Conservation (phyloP, 2,113 vertebrate species). For the Boleophthalmus pectinirostris region DNA sequence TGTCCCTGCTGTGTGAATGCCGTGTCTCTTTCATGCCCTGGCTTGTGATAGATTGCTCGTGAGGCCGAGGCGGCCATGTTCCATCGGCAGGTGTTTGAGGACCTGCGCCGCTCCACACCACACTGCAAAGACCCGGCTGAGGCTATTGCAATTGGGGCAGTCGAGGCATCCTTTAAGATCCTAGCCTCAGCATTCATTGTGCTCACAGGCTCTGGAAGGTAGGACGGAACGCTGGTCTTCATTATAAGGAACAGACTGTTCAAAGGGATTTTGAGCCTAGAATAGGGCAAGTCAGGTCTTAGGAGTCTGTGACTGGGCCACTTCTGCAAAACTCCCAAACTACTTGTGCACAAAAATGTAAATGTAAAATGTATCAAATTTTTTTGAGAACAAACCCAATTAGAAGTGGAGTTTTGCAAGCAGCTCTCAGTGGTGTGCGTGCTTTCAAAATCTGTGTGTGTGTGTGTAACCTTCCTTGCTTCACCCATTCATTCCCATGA, state of each 20-base stretch:
- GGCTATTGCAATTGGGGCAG: slow-evolving; percentile 94
- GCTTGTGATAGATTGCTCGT: slow-evolving; percentile 88
- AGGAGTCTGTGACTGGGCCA: slow-evolving; percentile 20
- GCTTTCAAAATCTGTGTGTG: neutral
- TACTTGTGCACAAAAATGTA: neutral
- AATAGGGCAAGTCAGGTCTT: slow-evolving; percentile 70
- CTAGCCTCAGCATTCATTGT: slow-evolving; percentile 93
- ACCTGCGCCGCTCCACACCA: slow-evolving; percentile 89
- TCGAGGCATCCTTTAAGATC: slow-evolving; percentile 98
- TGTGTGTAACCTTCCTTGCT: slow-evolving; percentile 10
- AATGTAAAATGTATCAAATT: neutral
- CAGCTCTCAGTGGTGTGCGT: slow-evolving; percentile 43
- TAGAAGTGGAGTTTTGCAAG: slow-evolving; percentile 40
- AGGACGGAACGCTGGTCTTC: slow-evolving; percentile 71
- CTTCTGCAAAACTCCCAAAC: slow-evolving; percentile 46
- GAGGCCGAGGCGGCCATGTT: slow-evolving; percentile 98
- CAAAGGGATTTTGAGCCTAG: slow-evolving; percentile 24
- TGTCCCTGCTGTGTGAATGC: slow-evolving; percentile 35
- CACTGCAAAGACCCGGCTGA: slow-evolving; percentile 86
- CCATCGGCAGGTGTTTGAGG: slow-evolving; percentile 98
- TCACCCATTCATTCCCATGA: slow-evolving; percentile 51
- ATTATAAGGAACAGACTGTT: slow-evolving; percentile 11
- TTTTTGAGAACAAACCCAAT: neutral
- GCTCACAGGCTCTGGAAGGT: slow-evolving; percentile 98
- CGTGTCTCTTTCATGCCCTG: slow-evolving; percentile 47